Evolutionary conservation across 2,797 vertebrate genomes (phyloP), one percentile per base, ranked within the genome.

Genomic region (Acanthurus leucopareius): DNA sequence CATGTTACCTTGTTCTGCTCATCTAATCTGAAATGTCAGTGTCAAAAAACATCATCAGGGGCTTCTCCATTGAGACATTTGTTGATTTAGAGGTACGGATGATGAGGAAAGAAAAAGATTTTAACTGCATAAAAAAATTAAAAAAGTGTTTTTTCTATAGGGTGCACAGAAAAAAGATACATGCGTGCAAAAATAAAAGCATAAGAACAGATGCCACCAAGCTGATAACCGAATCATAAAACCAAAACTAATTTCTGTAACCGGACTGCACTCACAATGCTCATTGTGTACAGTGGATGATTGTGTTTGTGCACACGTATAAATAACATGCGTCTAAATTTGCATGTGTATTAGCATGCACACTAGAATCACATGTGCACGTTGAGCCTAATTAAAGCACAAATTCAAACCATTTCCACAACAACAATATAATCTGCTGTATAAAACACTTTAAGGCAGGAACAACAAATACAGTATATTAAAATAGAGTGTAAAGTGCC

Each of bases 401-500:
- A 73, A 91, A 80, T 85, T 83, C 67, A 84, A 89, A 75, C 19
- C 77, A 72, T 87, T 82, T 85, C 66, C 38, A 56, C 63, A 58
- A 74, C 81, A 77, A 78, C 85, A 77, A 70, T 56, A 62, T 86
- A 86, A 88, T 87, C 75, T 79, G 77, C 35, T 67, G 76, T 40
- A 28, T 59, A 60, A 89, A 86, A 87, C 90, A 89, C 86, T 83
- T 75, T 82, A 83, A 90, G 81, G 81, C 88, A 85, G 85, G 69
- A 75, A 86, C 82, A 87, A 77, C 87, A 92, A 80, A 90, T 84
- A 79, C 62, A 58, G 72, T 84, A 81, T 89, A 91, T 88, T 86
- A 87, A 90, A 92, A 74, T 54, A 66, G 72, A 83, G 80, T 83
- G 88, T 90, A 90, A 87, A 91, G 90, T 86, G 91, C 87, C 71